Evolutionary conservation across 2,888 invertebrate genomes (phyloP).

Genomic region (Pimpla rufipes): DNA sequence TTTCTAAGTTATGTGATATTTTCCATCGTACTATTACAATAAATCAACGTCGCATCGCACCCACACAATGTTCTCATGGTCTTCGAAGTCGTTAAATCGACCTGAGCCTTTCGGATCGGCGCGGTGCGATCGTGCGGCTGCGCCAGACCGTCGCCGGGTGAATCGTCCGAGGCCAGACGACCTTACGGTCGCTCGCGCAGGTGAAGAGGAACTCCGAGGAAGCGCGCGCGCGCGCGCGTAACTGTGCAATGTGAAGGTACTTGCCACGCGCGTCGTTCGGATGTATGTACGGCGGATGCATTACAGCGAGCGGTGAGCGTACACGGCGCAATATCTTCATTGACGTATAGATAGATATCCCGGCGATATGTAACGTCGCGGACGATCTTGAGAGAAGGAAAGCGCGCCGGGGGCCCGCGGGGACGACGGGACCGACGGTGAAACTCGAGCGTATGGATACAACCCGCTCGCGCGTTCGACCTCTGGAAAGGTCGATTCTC

Average conservation of each 20-base stretch:
- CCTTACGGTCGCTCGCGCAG: conserved; percentile 15
- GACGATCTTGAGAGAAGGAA: conserved; percentile 37
- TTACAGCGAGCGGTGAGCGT: background rate
- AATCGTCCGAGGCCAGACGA: conserved; percentile 39
- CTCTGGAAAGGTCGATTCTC: conserved; percentile 81
- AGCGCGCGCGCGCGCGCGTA: conserved; percentile 3
- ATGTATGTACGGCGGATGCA: background rate
- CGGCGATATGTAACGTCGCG: background rate
- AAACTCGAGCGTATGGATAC: conserved; percentile 80
- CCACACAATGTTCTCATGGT: background rate
- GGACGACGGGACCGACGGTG: conserved; percentile 73
- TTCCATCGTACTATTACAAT: background rate
- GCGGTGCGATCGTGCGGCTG: conserved; percentile 13
- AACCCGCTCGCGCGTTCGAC: conserved; percentile 73
- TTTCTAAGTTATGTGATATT: background rate
- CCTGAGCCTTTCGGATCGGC: background rate
- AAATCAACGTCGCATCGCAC: background rate
- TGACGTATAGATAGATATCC: conserved; percentile 4
- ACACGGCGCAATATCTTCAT: background rate
- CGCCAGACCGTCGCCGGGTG: background rate
- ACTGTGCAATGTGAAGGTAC: conserved; percentile 57
- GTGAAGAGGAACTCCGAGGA: conserved; percentile 28
- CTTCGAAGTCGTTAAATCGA: background rate
- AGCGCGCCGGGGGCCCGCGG: conserved; percentile 28
- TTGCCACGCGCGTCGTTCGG: conserved; percentile 16